Evolutionary conservation across 1,140 invertebrate genomes (phyloP).

Genomic region (Trichonephila inaurata): DNA sequence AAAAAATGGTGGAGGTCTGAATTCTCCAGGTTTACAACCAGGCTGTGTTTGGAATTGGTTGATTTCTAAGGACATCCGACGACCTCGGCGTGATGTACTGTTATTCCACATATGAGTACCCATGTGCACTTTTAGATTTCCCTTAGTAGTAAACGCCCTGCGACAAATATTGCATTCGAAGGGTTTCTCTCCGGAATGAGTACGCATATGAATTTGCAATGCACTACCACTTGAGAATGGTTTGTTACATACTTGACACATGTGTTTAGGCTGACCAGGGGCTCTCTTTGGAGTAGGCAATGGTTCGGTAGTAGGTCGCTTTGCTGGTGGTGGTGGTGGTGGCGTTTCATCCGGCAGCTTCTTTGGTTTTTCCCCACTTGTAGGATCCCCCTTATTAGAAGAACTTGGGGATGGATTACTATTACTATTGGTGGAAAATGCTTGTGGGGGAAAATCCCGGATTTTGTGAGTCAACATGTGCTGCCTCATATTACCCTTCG

Average conservation of each 20-base stretch:
- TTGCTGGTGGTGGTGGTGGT: not conserved
- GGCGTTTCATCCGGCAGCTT: conserved; percentile 15
- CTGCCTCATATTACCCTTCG: conserved; percentile 88
- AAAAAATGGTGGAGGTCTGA: conserved; percentile 93
- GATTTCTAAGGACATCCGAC: conserved; percentile 96
- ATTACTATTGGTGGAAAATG: conserved; percentile 56
- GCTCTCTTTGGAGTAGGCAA: conserved; percentile 78
- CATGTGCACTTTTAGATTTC: conserved; percentile 99
- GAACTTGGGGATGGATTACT: not conserved
- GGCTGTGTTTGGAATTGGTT: conserved; percentile 86
- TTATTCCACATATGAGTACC: conserved; percentile 98
- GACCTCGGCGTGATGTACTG: conserved; percentile 93
- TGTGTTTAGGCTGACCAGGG: conserved; percentile 89
- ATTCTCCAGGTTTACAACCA: conserved; percentile 89
- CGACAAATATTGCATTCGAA: conserved; percentile 83
- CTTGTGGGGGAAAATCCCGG: conserved; percentile 70
- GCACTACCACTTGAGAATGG: conserved; percentile 81
- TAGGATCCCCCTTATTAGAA: not conserved
- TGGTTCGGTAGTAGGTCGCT: conserved; percentile 76
- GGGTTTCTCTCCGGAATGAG: conserved; percentile 79
- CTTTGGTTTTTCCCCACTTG: conserved; percentile 49
- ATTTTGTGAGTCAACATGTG: conserved; percentile 82
- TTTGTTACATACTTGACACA: conserved; percentile 98
- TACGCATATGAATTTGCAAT: conserved; percentile 78
- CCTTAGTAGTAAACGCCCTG: conserved; percentile 91